Conservation (phyloP, 2,113 vertebrate species). For the Ranitomeya imitator region DNA sequence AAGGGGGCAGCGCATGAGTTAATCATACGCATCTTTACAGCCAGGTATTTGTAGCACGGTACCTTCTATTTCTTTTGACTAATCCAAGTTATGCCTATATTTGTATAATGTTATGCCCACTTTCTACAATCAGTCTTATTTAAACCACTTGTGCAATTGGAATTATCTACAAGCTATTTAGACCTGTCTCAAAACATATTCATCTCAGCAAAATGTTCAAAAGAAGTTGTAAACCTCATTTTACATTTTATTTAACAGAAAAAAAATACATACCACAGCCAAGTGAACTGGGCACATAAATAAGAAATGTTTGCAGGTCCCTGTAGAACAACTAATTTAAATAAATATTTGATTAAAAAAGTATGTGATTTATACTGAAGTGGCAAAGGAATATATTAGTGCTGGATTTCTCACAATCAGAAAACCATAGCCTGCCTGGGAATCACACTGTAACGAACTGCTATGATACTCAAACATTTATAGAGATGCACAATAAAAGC, state of each 20-base stretch:
- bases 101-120: not conserved
- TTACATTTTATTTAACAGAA: not conserved
- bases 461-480: constrained; percentile 8
- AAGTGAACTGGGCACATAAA: constrained; percentile 10
- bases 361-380: not conserved
- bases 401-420: not conserved
- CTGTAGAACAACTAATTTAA: constrained; percentile 41
- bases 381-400: constrained; percentile 24
- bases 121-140: not conserved
- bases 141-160: not conserved
- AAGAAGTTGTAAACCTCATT: not conserved
- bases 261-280: not conserved
- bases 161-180: not conserved
- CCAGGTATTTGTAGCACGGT: no score
- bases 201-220: not conserved
- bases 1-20: no score
- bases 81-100: not conserved
- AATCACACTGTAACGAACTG: not conserved
- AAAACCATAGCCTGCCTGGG: not conserved
- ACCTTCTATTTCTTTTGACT: no score
- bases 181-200: not conserved
- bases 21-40: no score
- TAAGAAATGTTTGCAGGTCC: constrained; percentile 16
- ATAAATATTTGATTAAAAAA: constrained; percentile 47
- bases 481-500: constrained; percentile 12